Evolutionary conservation across 2,888 invertebrate species (phyloP).

Genomic region (Physocephala rufipes): DNA sequence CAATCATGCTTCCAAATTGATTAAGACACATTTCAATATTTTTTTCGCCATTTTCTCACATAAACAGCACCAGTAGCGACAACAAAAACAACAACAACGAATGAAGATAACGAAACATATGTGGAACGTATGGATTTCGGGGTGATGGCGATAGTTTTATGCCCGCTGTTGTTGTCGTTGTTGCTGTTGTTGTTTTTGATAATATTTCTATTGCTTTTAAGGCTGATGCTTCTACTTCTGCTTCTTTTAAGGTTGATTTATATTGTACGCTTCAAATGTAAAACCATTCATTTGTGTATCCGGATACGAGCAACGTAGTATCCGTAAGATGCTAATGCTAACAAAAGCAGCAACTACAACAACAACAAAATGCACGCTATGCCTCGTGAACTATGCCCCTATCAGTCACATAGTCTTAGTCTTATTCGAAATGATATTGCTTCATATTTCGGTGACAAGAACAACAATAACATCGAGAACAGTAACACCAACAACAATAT

Average conservation of each 20-base stretch:
- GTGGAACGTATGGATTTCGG: constrained; percentile 22
- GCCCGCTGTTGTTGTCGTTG: not conserved
- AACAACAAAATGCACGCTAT: not conserved
- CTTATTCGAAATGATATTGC: no score
- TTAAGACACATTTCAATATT: constrained; percentile 55
- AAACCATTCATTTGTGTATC: constrained; percentile 38
- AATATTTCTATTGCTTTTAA: constrained; percentile 8
- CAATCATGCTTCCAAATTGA: constrained; percentile 53
- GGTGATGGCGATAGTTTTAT: not conserved
- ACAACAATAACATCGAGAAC: no score
- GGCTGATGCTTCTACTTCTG: not conserved
- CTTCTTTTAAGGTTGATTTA: constrained; percentile 5
- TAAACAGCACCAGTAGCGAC: constrained; percentile 15
- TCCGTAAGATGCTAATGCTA: not conserved
- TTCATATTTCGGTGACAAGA: no score
- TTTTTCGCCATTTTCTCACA: constrained; percentile 46
- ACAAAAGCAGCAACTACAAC: not conserved
- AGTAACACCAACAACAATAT: not conserved
- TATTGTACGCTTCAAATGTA: constrained; percentile 33
- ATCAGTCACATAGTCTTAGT: no score
- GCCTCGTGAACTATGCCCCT: no score
- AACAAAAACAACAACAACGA: not conserved
- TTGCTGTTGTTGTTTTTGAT: constrained; percentile 1
- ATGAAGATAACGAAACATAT: constrained; percentile 25
- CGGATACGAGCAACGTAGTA: constrained; percentile 15